These are phyloP conservation scores for Borostomias antarcticus DNA, from an alignment of 2,797 vertebrate species.

Conservation along the genomic window DNA sequence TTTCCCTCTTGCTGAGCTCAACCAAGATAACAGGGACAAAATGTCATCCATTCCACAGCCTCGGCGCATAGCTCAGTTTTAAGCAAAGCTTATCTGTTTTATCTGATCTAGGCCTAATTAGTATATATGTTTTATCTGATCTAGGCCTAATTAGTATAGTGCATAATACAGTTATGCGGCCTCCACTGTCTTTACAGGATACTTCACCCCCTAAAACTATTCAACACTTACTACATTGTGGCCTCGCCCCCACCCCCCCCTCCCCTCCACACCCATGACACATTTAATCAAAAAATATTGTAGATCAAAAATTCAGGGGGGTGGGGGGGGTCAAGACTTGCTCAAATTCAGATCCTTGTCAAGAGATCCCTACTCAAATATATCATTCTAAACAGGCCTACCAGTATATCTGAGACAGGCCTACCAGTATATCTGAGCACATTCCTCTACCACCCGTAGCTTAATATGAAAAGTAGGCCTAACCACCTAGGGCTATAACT, in stretches of 20 bases:
- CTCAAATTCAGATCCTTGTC: background rate
- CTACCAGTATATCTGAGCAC: background rate
- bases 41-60: conserved; percentile 16
- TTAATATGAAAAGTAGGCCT: background rate
- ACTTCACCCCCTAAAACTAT: too few species aligned
- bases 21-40: conserved; percentile 34
- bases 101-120: conserved; percentile 1
- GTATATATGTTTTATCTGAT: background rate
- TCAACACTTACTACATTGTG: too few species aligned
- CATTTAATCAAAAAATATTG: background rate
- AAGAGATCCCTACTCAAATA: background rate
- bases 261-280: background rate
- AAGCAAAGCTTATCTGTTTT: background rate
- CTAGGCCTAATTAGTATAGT: too few species aligned
- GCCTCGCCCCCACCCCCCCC: too few species aligned
- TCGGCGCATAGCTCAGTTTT: background rate
- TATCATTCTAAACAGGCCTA: too few species aligned
- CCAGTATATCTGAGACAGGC: too few species aligned
- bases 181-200: too few species aligned
- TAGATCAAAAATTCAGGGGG: background rate
- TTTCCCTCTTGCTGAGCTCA: conserved; percentile 27
- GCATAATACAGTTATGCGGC: too few species aligned
- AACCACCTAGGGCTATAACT: background rate
- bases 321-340: background rate
- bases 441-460: too few species aligned